Percentiles rank a stretch among this genome's conserved stretches.
Evolutionary conservation across 2,888 invertebrate species (phyloP).

Genomic region (Colletes collaris): DNA sequence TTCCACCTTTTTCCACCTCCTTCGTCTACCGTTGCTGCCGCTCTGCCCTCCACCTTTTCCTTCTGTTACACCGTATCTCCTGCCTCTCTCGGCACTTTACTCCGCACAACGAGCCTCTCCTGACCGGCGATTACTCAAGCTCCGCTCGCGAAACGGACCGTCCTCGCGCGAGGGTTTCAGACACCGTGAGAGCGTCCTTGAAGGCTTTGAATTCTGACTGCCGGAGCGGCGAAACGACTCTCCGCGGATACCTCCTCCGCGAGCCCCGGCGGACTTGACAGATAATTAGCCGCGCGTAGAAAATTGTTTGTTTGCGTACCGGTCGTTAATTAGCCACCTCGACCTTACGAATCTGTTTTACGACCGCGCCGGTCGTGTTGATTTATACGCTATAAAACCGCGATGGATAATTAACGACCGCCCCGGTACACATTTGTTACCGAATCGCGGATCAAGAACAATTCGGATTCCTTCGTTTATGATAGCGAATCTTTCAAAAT

Average conservation of each 20-base stretch:
- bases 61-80: conserved; percentile 50
- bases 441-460: neutral
- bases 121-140: conserved; percentile 64
- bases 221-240: conserved; percentile 3
- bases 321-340: conserved; percentile 34
- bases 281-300: conserved; percentile 48
- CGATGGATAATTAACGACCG: conserved; percentile 13
- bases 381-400: neutral
- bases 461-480: no score
- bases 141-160: conserved; percentile 53
- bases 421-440: neutral
- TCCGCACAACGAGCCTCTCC: conserved; percentile 55
- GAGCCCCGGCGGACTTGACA: neutral
- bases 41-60: conserved; percentile 57
- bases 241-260: conserved; percentile 29
- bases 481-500: no score
- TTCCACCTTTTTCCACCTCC: conserved; percentile 50
- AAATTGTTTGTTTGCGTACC: conserved; percentile 42
- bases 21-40: conserved; percentile 39
- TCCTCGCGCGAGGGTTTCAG: conserved; percentile 44
- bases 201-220: conserved; percentile 29
- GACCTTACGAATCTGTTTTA: conserved; percentile 24
- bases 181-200: conserved; percentile 67
- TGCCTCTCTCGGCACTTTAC: conserved; percentile 46
- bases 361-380: neutral